A percentile compares a stretch with the other conserved stretches of the same genome.
Conservation (phyloP, 2,797 vertebrate species). For the Sebastes nivosus region DNA sequence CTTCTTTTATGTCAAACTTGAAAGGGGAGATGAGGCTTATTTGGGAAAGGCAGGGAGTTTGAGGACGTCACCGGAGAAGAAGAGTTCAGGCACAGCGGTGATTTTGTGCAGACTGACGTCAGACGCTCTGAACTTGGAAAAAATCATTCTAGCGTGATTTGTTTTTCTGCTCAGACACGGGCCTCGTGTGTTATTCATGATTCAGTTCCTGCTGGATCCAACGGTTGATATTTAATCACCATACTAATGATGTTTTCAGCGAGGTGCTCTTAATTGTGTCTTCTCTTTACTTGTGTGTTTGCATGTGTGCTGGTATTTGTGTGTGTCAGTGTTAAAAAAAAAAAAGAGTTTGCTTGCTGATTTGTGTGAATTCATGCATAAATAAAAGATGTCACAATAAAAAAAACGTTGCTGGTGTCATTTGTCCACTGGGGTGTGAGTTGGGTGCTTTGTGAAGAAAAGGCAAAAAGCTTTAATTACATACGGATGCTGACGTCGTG, state of each 20-base stretch:
- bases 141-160: slow-evolving; percentile 34
- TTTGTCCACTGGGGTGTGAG: background rate
- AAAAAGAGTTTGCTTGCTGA: background rate
- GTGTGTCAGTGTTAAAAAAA: background rate
- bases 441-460: slow-evolving; percentile 43
- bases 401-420: slow-evolving; percentile 1
- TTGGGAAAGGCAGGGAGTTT: slow-evolving; percentile 32
- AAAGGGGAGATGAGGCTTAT: slow-evolving; percentile 53
- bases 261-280: slow-evolving; percentile 21
- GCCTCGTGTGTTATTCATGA: slow-evolving; percentile 62
- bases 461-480: slow-evolving; percentile 71
- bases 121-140: slow-evolving; percentile 24
- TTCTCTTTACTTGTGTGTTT: background rate
- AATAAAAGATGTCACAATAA: slow-evolving; percentile 13
- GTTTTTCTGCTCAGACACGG: slow-evolving; percentile 35
- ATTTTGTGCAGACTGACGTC: slow-evolving; percentile 13
- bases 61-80: slow-evolving; percentile 30
- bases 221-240: slow-evolving; percentile 42
- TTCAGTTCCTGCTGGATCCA: slow-evolving; percentile 25
- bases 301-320: background rate
- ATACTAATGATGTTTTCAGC: slow-evolving; percentile 43
- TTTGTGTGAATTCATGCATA: slow-evolving; percentile 10
- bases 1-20: slow-evolving; percentile 62
- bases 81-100: slow-evolving; percentile 16
- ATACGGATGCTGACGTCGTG: slow-evolving; percentile 58